phyloP scores from a whole-genome alignment of 1,140 invertebrate species.

The Bombus turneri region DNA sequence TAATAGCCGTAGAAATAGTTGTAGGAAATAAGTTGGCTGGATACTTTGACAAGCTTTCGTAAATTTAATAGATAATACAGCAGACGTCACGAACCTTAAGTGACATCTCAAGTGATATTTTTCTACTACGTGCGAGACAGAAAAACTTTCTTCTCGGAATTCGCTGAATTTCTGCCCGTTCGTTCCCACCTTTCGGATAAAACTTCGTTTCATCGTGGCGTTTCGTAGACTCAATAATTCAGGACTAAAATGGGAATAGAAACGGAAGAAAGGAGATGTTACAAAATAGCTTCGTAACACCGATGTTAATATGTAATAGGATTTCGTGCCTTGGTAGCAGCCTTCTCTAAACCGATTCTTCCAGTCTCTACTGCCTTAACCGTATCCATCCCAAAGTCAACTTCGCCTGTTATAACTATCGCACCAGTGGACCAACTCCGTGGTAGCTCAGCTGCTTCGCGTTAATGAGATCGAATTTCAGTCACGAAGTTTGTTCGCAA shows the following conservation, averaged over 20 bases:
- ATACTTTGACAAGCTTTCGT: slow-evolving; percentile 8
- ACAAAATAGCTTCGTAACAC: slow-evolving; percentile 22
- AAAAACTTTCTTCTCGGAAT: not conserved
- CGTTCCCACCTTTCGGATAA: not conserved
- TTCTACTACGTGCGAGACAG: not conserved
- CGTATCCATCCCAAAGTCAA: slow-evolving; percentile 44
- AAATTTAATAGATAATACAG: slow-evolving; percentile 25
- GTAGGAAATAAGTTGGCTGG: slow-evolving; percentile 36
- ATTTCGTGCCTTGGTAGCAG: slow-evolving; percentile 30
- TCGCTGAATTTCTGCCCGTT: not conserved
- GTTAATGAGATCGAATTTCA: slow-evolving; percentile 58
- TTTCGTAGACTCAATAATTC: not conserved
- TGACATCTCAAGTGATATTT: not conserved
- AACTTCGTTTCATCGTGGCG: not conserved
- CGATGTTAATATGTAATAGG: slow-evolving; percentile 47
- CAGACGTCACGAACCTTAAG: not conserved
- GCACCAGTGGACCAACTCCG: slow-evolving; percentile 38
- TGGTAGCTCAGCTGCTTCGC: slow-evolving; percentile 20
- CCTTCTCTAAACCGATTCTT: slow-evolving; percentile 25
- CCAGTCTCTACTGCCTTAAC: slow-evolving; percentile 14
- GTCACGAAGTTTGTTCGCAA: slow-evolving; percentile 46
- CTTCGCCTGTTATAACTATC: slow-evolving; percentile 26
- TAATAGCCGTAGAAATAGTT: not conserved
- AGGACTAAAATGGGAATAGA: too few species aligned
- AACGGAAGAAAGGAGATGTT: not conserved